Conservation (phyloP, 2,888 invertebrate genomes). For the Microctonus aethiopoides region DNA sequence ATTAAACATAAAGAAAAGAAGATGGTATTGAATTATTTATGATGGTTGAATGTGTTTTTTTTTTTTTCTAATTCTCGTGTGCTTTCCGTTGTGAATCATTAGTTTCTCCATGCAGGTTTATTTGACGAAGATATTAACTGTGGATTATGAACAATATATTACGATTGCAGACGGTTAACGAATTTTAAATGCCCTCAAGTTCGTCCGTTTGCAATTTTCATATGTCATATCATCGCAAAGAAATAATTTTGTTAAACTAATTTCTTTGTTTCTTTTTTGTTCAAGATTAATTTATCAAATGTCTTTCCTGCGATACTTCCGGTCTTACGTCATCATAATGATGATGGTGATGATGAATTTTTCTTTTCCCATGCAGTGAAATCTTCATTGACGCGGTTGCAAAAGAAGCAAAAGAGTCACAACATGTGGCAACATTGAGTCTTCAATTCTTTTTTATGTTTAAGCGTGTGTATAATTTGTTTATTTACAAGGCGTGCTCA, state of each 20-base stretch:
- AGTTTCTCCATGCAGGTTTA: background rate
- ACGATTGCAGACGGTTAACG: background rate
- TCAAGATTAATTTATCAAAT: constrained; percentile 11
- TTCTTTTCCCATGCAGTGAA: constrained; percentile 15
- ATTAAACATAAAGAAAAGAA: constrained; percentile 54
- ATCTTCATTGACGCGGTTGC: background rate
- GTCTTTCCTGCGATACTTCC: constrained; percentile 19
- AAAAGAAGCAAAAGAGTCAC: background rate
- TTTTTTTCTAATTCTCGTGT: background rate
- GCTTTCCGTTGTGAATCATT: background rate
- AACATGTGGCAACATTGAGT: background rate
- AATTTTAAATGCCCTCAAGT: constrained; percentile 11
- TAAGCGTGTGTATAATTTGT: constrained; percentile 41
- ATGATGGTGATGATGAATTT: background rate
- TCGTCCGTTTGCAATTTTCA: background rate
- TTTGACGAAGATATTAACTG: background rate
- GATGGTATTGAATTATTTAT: constrained; percentile 35
- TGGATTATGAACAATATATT: background rate
- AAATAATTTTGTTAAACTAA: background rate
- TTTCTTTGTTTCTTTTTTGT: background rate
- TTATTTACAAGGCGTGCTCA: constrained; percentile 62
- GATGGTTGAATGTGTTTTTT: constrained; percentile 16
- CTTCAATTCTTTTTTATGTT: constrained; percentile 6
- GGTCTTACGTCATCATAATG: constrained; percentile 13
- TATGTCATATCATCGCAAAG: background rate